These are phyloP conservation scores for Sepioteuthis lessoniana DNA, from an alignment of 2,888 invertebrate genomes.

Conservation along the genomic window DNA sequence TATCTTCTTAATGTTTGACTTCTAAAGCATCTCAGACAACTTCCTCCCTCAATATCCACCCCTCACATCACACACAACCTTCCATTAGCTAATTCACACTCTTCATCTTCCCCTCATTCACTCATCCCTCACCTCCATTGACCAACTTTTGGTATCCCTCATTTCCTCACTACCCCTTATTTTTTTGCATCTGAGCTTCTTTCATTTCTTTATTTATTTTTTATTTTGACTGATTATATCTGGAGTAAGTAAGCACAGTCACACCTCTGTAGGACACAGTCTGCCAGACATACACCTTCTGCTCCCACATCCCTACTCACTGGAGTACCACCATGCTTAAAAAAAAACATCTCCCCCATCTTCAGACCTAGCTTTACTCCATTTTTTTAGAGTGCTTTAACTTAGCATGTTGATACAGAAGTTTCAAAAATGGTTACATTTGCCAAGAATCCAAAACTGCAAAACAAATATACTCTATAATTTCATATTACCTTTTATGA, in stretches of 20 bases:
- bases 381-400: not conserved
- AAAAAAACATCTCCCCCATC: not conserved
- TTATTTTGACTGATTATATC: not conserved
- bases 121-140: not conserved
- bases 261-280: constrained; percentile 33
- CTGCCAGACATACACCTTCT: not conserved
- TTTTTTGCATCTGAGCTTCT: no score
- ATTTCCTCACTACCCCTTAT: not conserved
- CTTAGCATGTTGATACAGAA: not conserved
- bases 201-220: not conserved
- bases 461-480: not conserved
- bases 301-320: not conserved
- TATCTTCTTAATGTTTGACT: not conserved
- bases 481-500: not conserved
- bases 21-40: not conserved
- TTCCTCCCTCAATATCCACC: not conserved
- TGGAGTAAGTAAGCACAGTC: not conserved
- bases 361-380: not conserved
- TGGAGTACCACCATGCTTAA: not conserved
- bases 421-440: not conserved
- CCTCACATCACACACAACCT: no score
- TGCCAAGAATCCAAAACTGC: not conserved
- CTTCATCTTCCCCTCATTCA: not conserved
- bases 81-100: not conserved
- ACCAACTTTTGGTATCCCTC: not conserved